Conservation (phyloP, 2,888 invertebrate species). For the Brenthis daphne region DNA sequence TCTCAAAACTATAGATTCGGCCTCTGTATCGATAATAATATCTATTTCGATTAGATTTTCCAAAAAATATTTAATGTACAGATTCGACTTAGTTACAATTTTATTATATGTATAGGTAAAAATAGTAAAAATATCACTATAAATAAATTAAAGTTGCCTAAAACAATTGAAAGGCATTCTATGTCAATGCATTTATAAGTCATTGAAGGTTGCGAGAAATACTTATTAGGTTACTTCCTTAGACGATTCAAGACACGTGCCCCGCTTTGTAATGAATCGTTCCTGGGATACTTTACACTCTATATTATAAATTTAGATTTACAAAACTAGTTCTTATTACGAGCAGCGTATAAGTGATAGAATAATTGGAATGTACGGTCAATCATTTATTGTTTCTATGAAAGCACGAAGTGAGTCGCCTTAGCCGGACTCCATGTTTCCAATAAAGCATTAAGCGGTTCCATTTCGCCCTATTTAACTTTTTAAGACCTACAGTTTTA, state of each 20-base stretch:
- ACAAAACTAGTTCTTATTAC: slow-evolving; percentile 3
- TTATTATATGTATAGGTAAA: too few relatives aligned
- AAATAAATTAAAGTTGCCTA: too few relatives aligned
- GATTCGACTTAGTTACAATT: too few relatives aligned
- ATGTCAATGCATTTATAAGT: neutral
- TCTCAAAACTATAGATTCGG: too few relatives aligned
- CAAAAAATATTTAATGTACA: too few relatives aligned
- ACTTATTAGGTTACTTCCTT: slow-evolving; percentile 30
- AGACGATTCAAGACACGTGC: slow-evolving; percentile 33
- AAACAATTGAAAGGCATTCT: neutral
- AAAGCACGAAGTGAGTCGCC: slow-evolving; percentile 15
- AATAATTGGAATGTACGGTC: slow-evolving; percentile 1
- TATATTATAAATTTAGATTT: slow-evolving; percentile 1
- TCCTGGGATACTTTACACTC: slow-evolving; percentile 27
- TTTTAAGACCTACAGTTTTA: neutral
- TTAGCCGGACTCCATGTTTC: slow-evolving; percentile 20
- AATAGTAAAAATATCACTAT: too few relatives aligned
- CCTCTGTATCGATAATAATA: too few relatives aligned
- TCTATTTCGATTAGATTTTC: too few relatives aligned
- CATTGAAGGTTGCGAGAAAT: slow-evolving; percentile 22
- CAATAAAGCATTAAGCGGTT: slow-evolving; percentile 25
- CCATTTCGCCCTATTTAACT: slow-evolving; percentile 26
- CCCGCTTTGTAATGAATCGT: slow-evolving; percentile 36
- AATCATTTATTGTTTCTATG: slow-evolving; percentile 24
- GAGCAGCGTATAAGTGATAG: neutral